These are phyloP conservation scores for Euspilapteryx auroguttella DNA, from an alignment of 2,888 invertebrate species.

Conservation along the genomic window DNA sequence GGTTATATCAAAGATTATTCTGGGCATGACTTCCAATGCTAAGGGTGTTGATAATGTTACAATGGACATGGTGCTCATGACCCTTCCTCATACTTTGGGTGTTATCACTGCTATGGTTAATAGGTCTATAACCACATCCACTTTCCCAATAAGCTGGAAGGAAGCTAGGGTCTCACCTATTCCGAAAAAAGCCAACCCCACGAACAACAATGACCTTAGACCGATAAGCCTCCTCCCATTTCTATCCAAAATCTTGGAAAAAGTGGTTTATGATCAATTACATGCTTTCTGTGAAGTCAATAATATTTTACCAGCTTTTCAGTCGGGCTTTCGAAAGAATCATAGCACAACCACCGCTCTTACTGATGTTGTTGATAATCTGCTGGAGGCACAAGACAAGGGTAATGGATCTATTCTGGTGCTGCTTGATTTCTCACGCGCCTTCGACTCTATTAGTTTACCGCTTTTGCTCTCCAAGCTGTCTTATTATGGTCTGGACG, in stretches of 20 bases:
- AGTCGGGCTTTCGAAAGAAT: background rate
- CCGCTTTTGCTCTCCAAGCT: no score
- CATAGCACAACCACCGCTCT: background rate
- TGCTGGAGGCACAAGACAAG: background rate
- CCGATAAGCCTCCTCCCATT: background rate
- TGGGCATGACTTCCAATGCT: background rate
- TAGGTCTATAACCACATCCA: no score
- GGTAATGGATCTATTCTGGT: background rate
- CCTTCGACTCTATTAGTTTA: no score
- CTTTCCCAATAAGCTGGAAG: no score
- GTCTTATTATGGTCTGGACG: no score
- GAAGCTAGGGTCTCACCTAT: no score
- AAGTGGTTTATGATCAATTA: background rate
- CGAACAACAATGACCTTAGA: no score
- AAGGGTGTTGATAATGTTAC: background rate
- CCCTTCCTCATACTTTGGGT: background rate
- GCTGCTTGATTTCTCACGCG: constrained; percentile 1
- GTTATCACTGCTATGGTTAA: no score
- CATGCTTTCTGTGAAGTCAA: background rate
- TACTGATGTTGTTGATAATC: background rate
- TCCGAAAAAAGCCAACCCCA: no score
- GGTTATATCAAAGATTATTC: background rate
- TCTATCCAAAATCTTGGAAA: background rate
- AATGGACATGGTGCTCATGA: background rate
- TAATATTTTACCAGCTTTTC: background rate